Base-by-base conservation (phyloP, 2,113 vertebrate genomes). In the Ophthalmotilapia sp. region DNA sequence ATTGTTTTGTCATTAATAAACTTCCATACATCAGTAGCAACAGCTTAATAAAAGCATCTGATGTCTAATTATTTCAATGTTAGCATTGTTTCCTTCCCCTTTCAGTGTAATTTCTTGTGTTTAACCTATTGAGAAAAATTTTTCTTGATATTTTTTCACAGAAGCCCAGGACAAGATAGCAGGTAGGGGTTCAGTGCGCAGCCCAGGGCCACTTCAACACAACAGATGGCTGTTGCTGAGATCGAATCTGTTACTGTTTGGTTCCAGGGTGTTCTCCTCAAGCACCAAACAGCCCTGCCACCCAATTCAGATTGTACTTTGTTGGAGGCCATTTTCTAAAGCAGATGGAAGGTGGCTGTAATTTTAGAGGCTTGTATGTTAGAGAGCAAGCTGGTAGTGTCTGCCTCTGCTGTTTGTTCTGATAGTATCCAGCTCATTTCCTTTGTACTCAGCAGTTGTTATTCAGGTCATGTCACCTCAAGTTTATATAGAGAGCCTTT, bases 151-250 rank as follows among this genome's bases (percentile, higher is more conserved):
- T 68, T 9, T 33, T 31, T 33, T 88, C 65, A 83, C 82, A 82
- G 84, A 81, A 40, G 79, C 62, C 38, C 73, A 60, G 85, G 81
- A 84, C 81, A 65, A 85, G 26, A 86, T 55, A 55, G 89, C 91
- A 91, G 91, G 90, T 93, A 90, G 88, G 87, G 88, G 70, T 83
- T 87, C 87, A 73, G 82, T 60, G 81, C 9, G 54, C 84, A 49
- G 91, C 93, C 88, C 90, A 36, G 90, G 93, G 92, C 92, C 38
- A 51, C 88, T 85, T 58, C 84, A 75, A 79, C 91, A 89, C 89
- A 87, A 93, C 95, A 95, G 95, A 95, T 95, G 95, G 95, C 92
- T 88, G 88, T 94, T 29, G 87, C 90, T 92, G 93, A 91, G 93
- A 92, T 89, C 36, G 75, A 95, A 93, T 94, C 95, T 95, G 95